Conservation (phyloP, 1,140 invertebrate genomes). For the Choristoneura fumiferana region DNA sequence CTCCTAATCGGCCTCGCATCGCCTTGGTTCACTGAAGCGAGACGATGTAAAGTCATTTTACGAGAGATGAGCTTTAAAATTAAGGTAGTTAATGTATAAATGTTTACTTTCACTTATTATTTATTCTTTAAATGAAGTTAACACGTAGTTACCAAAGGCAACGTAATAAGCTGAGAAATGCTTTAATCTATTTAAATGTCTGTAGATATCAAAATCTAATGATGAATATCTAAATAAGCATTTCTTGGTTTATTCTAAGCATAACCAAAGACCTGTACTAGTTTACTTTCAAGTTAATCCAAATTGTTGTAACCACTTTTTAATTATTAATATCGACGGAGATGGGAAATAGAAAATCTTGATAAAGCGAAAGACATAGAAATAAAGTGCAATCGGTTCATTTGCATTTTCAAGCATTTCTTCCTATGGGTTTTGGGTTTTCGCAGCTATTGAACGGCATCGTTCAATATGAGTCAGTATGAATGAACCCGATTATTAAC, state of each 20-base stretch:
- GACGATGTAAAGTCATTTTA: no score
- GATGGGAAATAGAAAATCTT: neutral
- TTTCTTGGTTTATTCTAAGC: slow-evolving; percentile 1
- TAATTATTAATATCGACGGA: neutral
- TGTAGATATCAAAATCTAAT: neutral
- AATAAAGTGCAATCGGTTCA: no score
- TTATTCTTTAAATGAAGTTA: neutral
- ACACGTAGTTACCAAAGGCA: neutral
- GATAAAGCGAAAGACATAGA: neutral
- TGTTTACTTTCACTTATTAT: slow-evolving; percentile 3
- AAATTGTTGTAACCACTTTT: slow-evolving; percentile 10
- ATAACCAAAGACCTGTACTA: slow-evolving; percentile 2
- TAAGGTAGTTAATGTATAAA: slow-evolving; percentile 13
- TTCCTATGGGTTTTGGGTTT: no score
- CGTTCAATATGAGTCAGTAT: no score
- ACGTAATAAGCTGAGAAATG: slow-evolving; percentile 5
- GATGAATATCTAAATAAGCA: slow-evolving; percentile 1
- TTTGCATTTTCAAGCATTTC: no score
- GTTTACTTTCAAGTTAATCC: neutral
- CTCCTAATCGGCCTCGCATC: neutral
- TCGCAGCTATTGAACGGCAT: no score
- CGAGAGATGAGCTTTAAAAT: neutral
- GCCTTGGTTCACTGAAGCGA: no score
- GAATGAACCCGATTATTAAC: no score
- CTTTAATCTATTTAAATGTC: neutral